Evolutionary conservation across 2,888 invertebrate species (phyloP).

Genomic region (Melinopterus prodromus): DNA sequence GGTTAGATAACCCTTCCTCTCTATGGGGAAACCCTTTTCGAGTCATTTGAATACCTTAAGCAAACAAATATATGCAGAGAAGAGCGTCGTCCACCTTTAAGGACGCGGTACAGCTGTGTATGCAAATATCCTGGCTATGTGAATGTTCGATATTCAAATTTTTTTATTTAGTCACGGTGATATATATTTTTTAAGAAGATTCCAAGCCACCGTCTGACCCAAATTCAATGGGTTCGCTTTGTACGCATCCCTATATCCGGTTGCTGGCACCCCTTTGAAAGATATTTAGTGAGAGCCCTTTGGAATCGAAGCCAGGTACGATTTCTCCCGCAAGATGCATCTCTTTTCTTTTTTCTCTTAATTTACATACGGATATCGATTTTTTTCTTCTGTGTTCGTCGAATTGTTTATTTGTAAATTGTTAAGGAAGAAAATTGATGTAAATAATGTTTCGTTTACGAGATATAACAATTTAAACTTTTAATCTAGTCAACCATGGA

Average conservation of each 20-base stretch:
- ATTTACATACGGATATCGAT: no score
- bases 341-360: neutral
- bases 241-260: neutral
- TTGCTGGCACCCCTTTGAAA: neutral
- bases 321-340: neutral
- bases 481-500: neutral
- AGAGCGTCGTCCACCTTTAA: neutral
- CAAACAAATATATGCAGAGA: neutral
- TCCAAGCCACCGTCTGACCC: neutral
- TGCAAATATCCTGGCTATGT: neutral
- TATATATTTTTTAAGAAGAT: constrained; percentile 4
- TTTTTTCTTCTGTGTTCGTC: no score
- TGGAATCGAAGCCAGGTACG: neutral
- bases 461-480: neutral
- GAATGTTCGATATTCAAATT: constrained; percentile 4
- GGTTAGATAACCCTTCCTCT: neutral
- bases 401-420: no score
- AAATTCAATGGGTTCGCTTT: constrained; percentile 4
- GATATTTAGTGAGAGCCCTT: neutral
- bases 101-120: neutral
- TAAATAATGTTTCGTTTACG: neutral
- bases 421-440: neutral
- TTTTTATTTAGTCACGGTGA: constrained; percentile 4
- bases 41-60: constrained; percentile 4
- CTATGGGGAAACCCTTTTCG: neutral